Evolutionary conservation across 2,797 vertebrate species (phyloP).

Genomic region (Melanotaenia parkinsoni): DNA sequence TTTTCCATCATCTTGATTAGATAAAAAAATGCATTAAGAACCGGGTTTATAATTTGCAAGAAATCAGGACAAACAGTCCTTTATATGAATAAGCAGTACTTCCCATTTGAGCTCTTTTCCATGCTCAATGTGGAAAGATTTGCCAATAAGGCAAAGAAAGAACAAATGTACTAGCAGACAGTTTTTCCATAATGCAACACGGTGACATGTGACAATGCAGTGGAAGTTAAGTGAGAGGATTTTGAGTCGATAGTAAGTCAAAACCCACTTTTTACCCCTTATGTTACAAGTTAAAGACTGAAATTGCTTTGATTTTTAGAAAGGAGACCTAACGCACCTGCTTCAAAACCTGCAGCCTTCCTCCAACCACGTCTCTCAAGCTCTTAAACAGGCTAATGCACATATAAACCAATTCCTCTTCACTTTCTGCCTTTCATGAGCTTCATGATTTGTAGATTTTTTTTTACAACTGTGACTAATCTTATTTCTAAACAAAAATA

Average conservation of each 20-base stretch:
- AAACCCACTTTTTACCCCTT: not conserved
- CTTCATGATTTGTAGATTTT: not conserved
- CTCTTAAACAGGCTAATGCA: not conserved
- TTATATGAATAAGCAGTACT: not conserved
- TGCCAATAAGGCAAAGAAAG: not conserved
- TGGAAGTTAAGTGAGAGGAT: not conserved
- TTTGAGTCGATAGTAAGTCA: not conserved
- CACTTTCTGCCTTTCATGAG: not conserved
- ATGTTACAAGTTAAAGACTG: not conserved
- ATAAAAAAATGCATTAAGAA: not conserved
- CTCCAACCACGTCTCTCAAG: not conserved
- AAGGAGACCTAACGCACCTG: slow-evolving; percentile 19
- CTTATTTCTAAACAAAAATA: not conserved
- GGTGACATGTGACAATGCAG: slow-evolving; percentile 29
- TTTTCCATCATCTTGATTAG: not conserved
- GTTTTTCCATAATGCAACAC: slow-evolving; percentile 34
- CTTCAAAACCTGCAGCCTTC: slow-evolving; percentile 25
- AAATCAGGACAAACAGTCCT: not conserved
- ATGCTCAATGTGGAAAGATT: not conserved
- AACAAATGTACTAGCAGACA: not conserved
- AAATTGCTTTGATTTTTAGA: not conserved
- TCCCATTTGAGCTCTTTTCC: slow-evolving; percentile 10
- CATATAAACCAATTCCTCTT: not conserved
- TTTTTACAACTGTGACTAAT: not conserved
- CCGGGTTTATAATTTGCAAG: not conserved